Conservation (phyloP, 2,113 vertebrate species). For the Actenoides lindsayi region DNA sequence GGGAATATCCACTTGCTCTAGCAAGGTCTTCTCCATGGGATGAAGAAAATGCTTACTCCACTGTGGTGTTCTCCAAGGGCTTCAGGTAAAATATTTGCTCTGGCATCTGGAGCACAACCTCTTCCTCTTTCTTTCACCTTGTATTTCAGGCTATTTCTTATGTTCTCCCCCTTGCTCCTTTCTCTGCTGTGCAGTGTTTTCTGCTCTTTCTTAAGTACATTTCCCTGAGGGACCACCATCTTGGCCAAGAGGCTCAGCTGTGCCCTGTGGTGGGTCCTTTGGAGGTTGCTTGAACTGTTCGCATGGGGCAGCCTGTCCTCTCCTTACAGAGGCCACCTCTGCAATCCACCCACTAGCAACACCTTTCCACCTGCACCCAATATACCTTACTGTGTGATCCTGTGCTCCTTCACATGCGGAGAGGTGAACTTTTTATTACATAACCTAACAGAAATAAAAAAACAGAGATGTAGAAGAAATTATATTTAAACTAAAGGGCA, state of each 20-base stretch:
- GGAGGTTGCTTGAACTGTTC: not conserved
- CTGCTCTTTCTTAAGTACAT: not conserved
- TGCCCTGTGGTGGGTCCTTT: not conserved
- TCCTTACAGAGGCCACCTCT: not conserved
- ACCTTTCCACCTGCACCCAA: not conserved
- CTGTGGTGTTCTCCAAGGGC: not conserved
- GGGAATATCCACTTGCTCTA: not conserved
- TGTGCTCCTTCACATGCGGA: not conserved
- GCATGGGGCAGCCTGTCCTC: accelerated
- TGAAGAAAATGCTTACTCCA: not conserved
- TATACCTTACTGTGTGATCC: not conserved
- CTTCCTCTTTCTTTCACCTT: not conserved
- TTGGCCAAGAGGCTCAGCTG: not conserved
- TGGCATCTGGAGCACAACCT: not conserved
- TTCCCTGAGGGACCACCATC: not conserved
- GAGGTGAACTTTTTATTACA: not conserved
- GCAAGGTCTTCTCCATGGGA: not conserved
- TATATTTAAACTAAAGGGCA: not conserved
- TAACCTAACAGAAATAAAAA: not conserved
- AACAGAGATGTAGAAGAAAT: not conserved
- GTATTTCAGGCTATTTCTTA: not conserved
- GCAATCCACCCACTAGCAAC: not conserved
- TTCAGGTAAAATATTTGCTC: not conserved
- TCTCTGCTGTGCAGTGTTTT: not conserved
- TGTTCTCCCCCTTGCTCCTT: not conserved